phyloP scores from a whole-genome alignment of 2,113 vertebrate species.

The Corythaeola cristata region DNA sequence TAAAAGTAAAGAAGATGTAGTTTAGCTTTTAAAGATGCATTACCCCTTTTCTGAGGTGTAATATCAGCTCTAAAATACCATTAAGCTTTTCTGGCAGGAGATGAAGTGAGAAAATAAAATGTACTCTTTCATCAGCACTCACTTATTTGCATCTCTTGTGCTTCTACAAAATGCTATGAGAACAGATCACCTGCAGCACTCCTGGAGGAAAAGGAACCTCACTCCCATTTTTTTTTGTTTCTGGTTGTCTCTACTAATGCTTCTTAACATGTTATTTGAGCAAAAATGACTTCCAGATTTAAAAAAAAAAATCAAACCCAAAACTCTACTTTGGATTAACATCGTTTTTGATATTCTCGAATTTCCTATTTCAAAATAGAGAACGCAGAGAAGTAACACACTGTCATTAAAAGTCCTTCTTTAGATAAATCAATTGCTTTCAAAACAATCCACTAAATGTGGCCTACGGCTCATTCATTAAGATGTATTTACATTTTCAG shows the following conservation, averaged over 20 bases:
- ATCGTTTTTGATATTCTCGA: neutral
- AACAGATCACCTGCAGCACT: neutral
- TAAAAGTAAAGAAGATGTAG: conserved; percentile 84
- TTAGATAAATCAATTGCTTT: neutral
- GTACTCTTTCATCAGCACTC: conserved; percentile 1
- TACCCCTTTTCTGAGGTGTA: conserved; percentile 74
- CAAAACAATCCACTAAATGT: neutral
- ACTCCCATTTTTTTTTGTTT: neutral
- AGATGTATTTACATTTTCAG: neutral
- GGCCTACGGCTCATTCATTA: neutral
- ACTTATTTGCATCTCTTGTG: conserved; percentile 53
- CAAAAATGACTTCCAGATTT: neutral
- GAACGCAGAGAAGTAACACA: neutral
- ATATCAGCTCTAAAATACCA: conserved; percentile 75
- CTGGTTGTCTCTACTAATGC: neutral
- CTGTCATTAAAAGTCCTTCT: neutral
- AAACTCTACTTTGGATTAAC: neutral
- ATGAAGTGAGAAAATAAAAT: conserved; percentile 63
- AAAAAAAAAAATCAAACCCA: neutral
- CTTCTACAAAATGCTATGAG: neutral
- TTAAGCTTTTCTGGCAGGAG: conserved; percentile 68
- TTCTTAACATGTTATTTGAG: neutral
- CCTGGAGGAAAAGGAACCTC: neutral
- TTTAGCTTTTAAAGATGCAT: conserved; percentile 82
- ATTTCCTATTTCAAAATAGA: neutral